Evolutionary conservation across 2,888 invertebrate species (phyloP), one percentile per base, ranked within the genome.

Genomic region (Lasioglossum villosulum): DNA sequence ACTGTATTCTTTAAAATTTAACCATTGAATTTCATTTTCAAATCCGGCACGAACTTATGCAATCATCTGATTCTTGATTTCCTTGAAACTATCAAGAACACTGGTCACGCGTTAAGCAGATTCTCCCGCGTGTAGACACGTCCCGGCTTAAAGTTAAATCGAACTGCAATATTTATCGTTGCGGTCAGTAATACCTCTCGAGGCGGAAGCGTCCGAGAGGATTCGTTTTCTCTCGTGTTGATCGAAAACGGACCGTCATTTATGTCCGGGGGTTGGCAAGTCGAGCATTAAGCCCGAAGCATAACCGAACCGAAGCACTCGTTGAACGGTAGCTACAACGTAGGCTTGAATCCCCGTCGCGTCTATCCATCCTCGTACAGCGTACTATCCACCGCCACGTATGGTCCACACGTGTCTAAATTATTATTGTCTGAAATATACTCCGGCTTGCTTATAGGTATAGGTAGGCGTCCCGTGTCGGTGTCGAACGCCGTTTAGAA

Each of bases 321-420:
- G 52, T 30, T 14, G 88, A 89, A 88, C 91, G 82, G 87, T 86
- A 89, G 88, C 84, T 39, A 30, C 78, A 66, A 45, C 78, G 72
- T 16, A 68, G 16, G 77, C 42, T 80, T 6, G 85, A 88, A 86
- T 89, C 91, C 90, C 93, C 91, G 93, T 92, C 92, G 91, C 90
- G 91, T 92, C 92, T 93, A 92, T 93, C 91, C 91, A 93, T 93
- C 93, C 92, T 89, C 86, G 86, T 52, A 10, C 52, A 89, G 89
- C 86, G 84, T 88, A 83, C 87, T 90, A 63, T 37, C 83, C 76
- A 75, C 84, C 84, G 80, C 91, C 93, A 89, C 93, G 94, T 94
- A 94, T 94, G 94, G 94, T 87, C 93, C 93, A 92, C 94, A 94
- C 93, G 92, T 94, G 94, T 94, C 92, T 92, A 92, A 93, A 94